Evolutionary conservation across 2,113 vertebrate genomes (phyloP), one percentile per base, ranked within the genome.

Genomic region (Labeo rohita): DNA sequence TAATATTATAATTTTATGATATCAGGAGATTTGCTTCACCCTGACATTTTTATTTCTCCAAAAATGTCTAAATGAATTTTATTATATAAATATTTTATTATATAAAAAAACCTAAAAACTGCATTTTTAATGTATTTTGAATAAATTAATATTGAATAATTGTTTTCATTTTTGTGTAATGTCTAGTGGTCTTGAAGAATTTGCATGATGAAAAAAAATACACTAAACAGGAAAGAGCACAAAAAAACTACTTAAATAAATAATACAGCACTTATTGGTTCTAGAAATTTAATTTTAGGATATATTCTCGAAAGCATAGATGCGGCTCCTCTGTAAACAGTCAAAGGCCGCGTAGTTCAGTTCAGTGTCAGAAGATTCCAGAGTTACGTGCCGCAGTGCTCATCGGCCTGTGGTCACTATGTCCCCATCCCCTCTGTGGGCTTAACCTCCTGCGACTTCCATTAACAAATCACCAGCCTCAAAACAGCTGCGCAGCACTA

Each of bases 311-410:
- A 66, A 81, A 49, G 13, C 23, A 81, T 50, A 50, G 61, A 50
- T 34, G 45, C 21, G 8, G 1, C 18, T 47, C 23, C 16, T 72
- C 49, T 83, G 49, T 56, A 83, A 73, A 59, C 50, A 56, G 50
- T 43, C 81, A 73, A 39, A 39, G 81, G 18, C 6, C 66, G 56
- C 8, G 18, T 13, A 73, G 21, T 72, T 83, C 50, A 72, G 66
- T 23, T 73, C 49, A 54, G 65, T 70, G 47, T 83, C 65, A 83
- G 81, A 83, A 73, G 66, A 83, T 82, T 50, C 47, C 63, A 72
- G 2, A 72, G 43, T 47, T 83, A 82, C 72, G 73, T 88, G 87
- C 81, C 18, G 50, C 75, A 63, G n/a, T n/a, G 86, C 86, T 87
- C 81, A 73, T 73, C 66, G 66, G 50, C 11, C 50, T 72, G 23